Base-by-base conservation (phyloP, 2,888 invertebrate species). In the Blastobasis adustella region DNA sequence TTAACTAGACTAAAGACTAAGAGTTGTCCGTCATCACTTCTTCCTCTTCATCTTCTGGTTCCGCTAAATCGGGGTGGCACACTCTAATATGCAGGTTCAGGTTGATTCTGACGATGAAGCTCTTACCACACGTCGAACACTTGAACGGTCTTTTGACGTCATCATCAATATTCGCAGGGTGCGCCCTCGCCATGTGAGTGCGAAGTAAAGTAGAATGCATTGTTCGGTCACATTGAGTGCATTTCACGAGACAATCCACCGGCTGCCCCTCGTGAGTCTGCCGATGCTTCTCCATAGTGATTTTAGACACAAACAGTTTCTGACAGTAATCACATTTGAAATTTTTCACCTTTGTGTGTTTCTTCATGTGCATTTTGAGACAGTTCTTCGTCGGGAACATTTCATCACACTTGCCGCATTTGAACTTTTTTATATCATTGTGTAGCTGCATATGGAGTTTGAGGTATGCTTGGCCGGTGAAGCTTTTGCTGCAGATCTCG, bases 361-460 rank as follows among this genome's bases (percentile, higher is more conserved):
- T 88, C 51, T 88, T 88, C 88, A 88, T 87, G 61, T 88, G 88
- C 4, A 79, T 73, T 69, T 88, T 88, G 37, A 88, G 63, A 57
- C 88, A 88, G 58, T 86, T 88, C 60, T 88, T 88, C 0, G 88
- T 88, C 0, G 86, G 88, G 42, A 88, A 77, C 84, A 86, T 85
- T 51, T 88, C 86, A 42, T 88, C 88, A 10, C 88, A 88, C 55
- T 88, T 88, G 0, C 80, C 76, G 67, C 88, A 88, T 57, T 87
- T 88, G 46, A 88, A 88, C 59, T 88, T 88, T 57, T 85, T 88
- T 8, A 87, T 80, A 54, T 88, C 88, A 2, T 85, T 88, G 52
- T 88, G 88, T 40, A 88, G 67, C 57, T 88, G 88, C 88, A 88
- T 87, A 56, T 88, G 88, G 0, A 88, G 74, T 54, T 88, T 88